These are phyloP conservation scores for Drosophila kohkoa DNA, from an alignment of 1,140 invertebrate genomes.

Conservation along the genomic window DNA sequence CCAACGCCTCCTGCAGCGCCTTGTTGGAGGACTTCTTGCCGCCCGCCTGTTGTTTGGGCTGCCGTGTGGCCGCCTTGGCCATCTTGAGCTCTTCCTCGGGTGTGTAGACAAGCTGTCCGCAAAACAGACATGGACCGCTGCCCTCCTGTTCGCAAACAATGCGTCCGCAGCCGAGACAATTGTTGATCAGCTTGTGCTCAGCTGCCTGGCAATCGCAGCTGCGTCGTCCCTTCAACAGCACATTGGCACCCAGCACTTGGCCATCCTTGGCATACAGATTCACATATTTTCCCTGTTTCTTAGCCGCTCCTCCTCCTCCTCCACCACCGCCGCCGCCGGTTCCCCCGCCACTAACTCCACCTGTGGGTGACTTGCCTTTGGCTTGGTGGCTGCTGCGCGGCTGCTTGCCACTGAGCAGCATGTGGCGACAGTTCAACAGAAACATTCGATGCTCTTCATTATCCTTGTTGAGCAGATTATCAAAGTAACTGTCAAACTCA, in stretches of 20 bases:
- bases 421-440: constrained; percentile 88
- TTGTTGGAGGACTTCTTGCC: constrained; percentile 36
- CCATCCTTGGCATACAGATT: constrained; percentile 91
- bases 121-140: constrained; percentile 97
- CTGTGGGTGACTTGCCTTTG: constrained; percentile 36
- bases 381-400: constrained; percentile 60
- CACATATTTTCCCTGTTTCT: constrained; percentile 92
- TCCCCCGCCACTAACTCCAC: constrained; percentile 4
- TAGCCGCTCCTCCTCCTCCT: constrained; percentile 75
- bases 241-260: constrained; percentile 87
- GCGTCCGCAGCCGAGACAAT: constrained; percentile 96
- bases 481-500: constrained; percentile 90
- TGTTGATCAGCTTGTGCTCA: constrained; percentile 96
- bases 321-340: no score
- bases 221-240: constrained; percentile 91
- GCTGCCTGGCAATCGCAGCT: constrained; percentile 96
- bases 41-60: not conserved
- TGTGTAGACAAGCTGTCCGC: constrained; percentile 92
- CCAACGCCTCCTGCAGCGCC: constrained; percentile 89
- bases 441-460: constrained; percentile 89
- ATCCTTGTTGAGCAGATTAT: constrained; percentile 88
- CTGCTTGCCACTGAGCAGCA: constrained; percentile 85
- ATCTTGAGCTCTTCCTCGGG: constrained; percentile 87
- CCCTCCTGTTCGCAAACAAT: constrained; percentile 99
- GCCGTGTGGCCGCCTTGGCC: constrained; percentile 33